Conservation (phyloP, 2,113 vertebrate genomes). For the Apodemus sylvaticus region DNA sequence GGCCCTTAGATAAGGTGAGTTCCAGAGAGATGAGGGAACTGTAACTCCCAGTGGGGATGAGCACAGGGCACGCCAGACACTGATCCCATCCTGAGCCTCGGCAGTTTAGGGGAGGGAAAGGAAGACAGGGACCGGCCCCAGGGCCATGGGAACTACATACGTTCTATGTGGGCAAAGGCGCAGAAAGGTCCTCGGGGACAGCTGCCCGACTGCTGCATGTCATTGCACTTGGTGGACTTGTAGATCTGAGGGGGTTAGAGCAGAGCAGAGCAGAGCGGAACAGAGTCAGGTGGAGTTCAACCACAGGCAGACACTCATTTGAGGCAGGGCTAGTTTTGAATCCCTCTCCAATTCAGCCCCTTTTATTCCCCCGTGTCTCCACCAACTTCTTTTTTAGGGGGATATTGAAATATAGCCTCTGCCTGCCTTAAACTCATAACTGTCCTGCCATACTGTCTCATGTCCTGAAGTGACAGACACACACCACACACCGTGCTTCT, state of each 20-base stretch:
- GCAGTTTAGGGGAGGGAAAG: no score
- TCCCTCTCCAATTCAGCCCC: background rate
- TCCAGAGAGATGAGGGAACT: background rate
- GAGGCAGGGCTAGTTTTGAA: no score
- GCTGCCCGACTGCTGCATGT: conserved; percentile 98
- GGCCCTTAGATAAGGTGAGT: background rate
- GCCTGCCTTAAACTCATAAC: background rate
- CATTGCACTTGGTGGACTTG: conserved; percentile 98
- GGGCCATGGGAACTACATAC: conserved; percentile 84
- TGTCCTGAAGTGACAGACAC: background rate
- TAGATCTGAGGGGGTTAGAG: conserved; percentile 90
- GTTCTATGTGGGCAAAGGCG: conserved; percentile 98
- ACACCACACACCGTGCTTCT: background rate
- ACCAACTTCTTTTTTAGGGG: background rate
- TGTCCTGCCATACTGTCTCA: background rate
- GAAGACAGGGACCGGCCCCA: background rate
- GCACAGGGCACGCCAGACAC: no score
- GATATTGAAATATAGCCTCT: background rate
- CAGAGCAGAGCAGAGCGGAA: background rate
- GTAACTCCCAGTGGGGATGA: background rate
- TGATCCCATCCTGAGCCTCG: background rate
- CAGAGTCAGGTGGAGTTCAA: background rate
- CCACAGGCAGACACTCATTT: background rate
- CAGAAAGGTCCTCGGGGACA: conserved; percentile 99
- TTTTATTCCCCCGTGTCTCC: background rate